Evolutionary conservation across 2,888 invertebrate species (phyloP), one percentile per base, ranked within the genome.

Genomic region (Eupeodes latifasciatus): DNA sequence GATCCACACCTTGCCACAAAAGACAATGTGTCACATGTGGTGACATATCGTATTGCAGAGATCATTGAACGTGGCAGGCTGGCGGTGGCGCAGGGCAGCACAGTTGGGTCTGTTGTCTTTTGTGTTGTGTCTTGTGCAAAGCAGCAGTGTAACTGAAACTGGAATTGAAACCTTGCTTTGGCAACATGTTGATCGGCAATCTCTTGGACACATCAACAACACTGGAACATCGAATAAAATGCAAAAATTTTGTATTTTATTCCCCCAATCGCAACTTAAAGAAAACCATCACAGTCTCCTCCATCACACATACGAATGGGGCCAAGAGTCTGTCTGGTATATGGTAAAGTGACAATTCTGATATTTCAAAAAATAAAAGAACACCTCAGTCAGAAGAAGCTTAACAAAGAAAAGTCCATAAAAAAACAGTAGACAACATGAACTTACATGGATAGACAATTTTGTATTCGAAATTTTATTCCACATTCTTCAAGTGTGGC

Each of bases 161-260:
- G 83, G 83, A 83, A 87, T 87, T 87, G 87, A 87, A 87, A 88
- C 88, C 88, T 87, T 87, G 80, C 83, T 87, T 87, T 84, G 75
- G 88, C 88, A 88, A 88, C 85, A 88, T 88, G 88, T 88, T 88
- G 88, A 88, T 88, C 83, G 83, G 72, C 87, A 87, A 87, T 87
- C 87, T 87, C 83, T 66, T 74, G 77, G 87, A 87, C 87, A 87
- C 83, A 84, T 87, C 87, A 87, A 87, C 87, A 87, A 83, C 80
- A 72, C 62, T 67, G 66, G 66, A 81, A 87, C 83, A 87, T 80
- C 72, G 67, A 53, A 55, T 76, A 83, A 87, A 87, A 87, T 87
- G 87, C 87, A 84, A 83, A 87, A 72, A 71, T 66, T 69, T 55
- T 71, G 47, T 40, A 5, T 40, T 47, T 66, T 27, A 3, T 12